Percentiles rank a stretch among this genome's conserved stretches.
phyloP scores from a whole-genome alignment of 2,888 invertebrate genomes.

The Melinaea marsaeus region DNA sequence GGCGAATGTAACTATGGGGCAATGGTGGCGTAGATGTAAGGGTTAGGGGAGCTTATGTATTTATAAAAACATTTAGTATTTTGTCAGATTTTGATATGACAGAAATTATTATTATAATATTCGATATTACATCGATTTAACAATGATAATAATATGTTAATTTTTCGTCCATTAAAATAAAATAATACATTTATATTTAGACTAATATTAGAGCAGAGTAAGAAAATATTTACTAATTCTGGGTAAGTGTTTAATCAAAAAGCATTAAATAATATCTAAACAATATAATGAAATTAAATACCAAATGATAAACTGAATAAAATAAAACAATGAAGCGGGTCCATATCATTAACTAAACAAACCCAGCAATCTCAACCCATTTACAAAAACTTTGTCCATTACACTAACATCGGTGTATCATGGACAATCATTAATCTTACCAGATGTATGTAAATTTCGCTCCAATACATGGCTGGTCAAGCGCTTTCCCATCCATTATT shows the following conservation, averaged over 20 bases:
- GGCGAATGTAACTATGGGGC: conserved; percentile 14
- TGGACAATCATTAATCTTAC: conserved; percentile 63
- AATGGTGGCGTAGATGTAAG: conserved; percentile 9
- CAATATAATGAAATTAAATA: not conserved
- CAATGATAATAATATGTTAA: no score
- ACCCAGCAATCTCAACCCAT: conserved; percentile 6
- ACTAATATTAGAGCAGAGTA: no score
- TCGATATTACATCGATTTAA: no score
- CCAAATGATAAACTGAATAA: no score
- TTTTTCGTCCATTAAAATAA: no score
- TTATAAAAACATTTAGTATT: conserved; percentile 19
- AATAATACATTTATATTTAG: no score
- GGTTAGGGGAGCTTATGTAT: conserved; percentile 15
- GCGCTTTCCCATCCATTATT: conserved; percentile 44
- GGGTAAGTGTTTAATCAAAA: no score
- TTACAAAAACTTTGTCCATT: conserved; percentile 37
- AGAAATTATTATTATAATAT: no score
- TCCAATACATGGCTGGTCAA: conserved; percentile 65
- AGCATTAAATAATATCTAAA: not conserved
- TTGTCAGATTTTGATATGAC: conserved; percentile 11
- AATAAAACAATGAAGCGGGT: no score
- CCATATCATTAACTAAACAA: not conserved
- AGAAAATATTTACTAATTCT: no score
- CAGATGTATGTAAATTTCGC: conserved; percentile 63
- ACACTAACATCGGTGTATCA: conserved; percentile 41